These are phyloP conservation scores for Poeciliopsis paucimaculata DNA, from an alignment of 2,797 vertebrate species.

Conservation along the genomic window DNA sequence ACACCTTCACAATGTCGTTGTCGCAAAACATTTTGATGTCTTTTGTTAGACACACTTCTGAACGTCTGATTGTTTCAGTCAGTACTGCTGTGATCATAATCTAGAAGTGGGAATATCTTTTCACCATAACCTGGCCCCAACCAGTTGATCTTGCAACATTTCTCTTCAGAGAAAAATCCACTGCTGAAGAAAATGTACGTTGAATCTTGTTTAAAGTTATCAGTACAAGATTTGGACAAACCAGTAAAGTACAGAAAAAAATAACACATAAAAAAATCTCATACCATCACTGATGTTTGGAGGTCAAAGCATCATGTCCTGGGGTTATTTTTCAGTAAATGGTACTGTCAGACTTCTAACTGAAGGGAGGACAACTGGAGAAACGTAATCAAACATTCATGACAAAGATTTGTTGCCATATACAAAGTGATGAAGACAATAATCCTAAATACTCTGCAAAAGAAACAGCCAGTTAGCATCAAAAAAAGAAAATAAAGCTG, in stretches of 20 bases:
- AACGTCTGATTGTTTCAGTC: neutral
- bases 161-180: neutral
- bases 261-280: too few species aligned
- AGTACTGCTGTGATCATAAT: neutral
- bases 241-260: too few species aligned
- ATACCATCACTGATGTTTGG: too few species aligned
- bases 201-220: too few species aligned
- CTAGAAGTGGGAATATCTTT: neutral
- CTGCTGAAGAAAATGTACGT: too few species aligned
- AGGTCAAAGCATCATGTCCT: too few species aligned
- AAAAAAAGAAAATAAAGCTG: neutral
- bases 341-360: neutral
- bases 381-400: neutral
- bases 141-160: neutral
- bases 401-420: neutral
- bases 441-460: neutral
- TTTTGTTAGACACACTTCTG: neutral
- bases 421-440: neutral
- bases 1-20: neutral
- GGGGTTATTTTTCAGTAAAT: neutral
- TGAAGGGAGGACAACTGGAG: neutral
- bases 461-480: neutral
- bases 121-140: neutral
- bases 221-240: too few species aligned
- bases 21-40: neutral